Conservation (phyloP, 2,113 vertebrate genomes). For the Elaphurus davidianus region DNA sequence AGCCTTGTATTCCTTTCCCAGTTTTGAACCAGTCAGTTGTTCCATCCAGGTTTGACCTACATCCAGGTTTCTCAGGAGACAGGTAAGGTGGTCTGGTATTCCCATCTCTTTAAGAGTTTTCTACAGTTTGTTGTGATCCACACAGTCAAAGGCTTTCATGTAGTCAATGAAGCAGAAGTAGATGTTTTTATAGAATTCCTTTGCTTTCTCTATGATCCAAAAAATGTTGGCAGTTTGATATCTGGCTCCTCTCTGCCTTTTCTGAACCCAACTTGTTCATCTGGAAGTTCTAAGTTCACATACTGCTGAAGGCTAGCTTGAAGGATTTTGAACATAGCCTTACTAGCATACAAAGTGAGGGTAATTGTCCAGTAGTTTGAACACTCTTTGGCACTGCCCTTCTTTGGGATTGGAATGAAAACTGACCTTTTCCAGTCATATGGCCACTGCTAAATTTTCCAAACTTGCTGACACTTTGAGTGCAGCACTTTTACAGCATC, state of each 20-base stretch:
- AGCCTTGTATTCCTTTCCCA: background rate
- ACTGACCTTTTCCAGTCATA: background rate
- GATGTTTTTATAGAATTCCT: background rate
- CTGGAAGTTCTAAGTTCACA: background rate
- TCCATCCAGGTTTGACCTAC: background rate
- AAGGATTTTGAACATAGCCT: background rate
- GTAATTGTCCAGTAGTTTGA: background rate
- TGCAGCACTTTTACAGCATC: background rate
- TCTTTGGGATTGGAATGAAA: background rate
- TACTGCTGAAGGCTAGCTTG: background rate
- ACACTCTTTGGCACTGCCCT: background rate
- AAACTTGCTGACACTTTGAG: background rate
- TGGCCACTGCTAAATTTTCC: background rate
- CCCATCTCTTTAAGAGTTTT: background rate
- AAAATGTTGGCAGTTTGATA: background rate
- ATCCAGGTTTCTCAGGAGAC: background rate
- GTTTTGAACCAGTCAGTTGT: background rate
- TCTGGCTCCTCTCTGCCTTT: background rate
- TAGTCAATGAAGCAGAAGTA: background rate
- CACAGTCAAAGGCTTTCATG: background rate
- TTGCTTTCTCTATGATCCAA: background rate
- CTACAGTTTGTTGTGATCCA: background rate
- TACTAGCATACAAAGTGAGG: background rate
- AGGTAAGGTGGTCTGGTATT: background rate
- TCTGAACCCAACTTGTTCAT: background rate